Evolutionary conservation across 2,888 invertebrate species (phyloP), one percentile per base, ranked within the genome.

Genomic region (Sycophila texana): DNA sequence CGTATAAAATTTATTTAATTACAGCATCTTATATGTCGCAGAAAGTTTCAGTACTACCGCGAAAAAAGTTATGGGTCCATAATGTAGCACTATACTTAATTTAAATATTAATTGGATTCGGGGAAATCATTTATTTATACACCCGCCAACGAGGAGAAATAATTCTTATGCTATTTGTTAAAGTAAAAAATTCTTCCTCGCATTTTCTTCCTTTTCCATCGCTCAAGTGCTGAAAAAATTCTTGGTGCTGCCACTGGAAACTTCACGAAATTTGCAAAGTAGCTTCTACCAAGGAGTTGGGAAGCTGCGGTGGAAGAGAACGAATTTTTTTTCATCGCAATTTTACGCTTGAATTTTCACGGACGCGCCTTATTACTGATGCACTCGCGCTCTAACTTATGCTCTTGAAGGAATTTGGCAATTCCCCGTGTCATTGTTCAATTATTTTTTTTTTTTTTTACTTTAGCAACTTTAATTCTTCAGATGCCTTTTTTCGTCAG

Each of bases 311-410:
- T 13, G 10, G n/a, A 10, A 30, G 66, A 66, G 53, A 66, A 30
- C 22, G 51, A 51, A 68, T 74, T 68, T 73, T 60, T 73, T 74
- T 39, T 39, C n/a, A 73, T 68, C 67, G 67, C 49, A 74, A 79
- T 74, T 79, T 79, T 79, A 74, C 58, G 68, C 65, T 65, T 58
- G 68, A 73, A 74, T 74, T 68, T 78, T 68, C 74, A 61, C 57
- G 63, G 30, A 68, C 74, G 74, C 70, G 47, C 63, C 14, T 74
- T 79, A 74, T 79, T 79, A 74, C 78, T 53, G 74, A 79, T 70
- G 63, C 68, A 20, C 67, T 72, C 70, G 66, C 30, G 57, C 63
- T 68, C 74, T 30, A 51, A 74, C 49, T 79, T 74, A 53, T 66
- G 20, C 63, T 20, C 61, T 26, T 26, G 57, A 67, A 63, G 60